Percentiles rank a stretch among this genome's conserved stretches.
phyloP scores from a whole-genome alignment of 2,113 vertebrate genomes.

The Channa maculata region DNA sequence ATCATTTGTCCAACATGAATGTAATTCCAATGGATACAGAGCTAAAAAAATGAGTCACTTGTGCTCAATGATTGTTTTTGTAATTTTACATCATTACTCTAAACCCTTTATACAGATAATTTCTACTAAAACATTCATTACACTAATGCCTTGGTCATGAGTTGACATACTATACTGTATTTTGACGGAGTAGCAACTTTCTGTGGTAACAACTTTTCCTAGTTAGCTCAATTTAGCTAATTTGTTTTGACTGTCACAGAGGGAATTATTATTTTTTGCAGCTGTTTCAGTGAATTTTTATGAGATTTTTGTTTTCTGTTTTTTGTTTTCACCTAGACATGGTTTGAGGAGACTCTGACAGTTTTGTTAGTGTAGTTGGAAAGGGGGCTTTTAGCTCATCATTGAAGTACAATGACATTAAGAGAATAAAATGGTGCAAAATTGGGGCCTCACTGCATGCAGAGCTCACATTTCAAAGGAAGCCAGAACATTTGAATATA shows the following conservation, averaged over 20 bases:
- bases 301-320: background rate
- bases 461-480: constrained; percentile 62
- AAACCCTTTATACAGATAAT: background rate
- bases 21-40: background rate
- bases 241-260: constrained; percentile 21
- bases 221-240: background rate
- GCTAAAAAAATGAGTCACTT: background rate
- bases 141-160: background rate
- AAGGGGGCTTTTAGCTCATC: constrained; percentile 11
- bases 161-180: background rate
- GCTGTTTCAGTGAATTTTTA: background rate
- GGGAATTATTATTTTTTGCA: background rate
- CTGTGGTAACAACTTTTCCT: background rate
- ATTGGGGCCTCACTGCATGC: background rate
- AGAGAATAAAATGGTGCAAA: constrained; percentile 30
- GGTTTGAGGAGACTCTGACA: constrained; percentile 15
- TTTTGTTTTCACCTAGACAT: constrained; percentile 7
- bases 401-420: constrained; percentile 19
- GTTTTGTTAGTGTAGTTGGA: constrained; percentile 12
- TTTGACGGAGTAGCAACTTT: background rate
- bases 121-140: background rate
- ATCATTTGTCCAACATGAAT: background rate
- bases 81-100: background rate
- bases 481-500: constrained; percentile 42
- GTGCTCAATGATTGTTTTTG: background rate